phyloP scores from a whole-genome alignment of 1,140 invertebrate genomes.

The Macrobrachium rosenbergii region DNA sequence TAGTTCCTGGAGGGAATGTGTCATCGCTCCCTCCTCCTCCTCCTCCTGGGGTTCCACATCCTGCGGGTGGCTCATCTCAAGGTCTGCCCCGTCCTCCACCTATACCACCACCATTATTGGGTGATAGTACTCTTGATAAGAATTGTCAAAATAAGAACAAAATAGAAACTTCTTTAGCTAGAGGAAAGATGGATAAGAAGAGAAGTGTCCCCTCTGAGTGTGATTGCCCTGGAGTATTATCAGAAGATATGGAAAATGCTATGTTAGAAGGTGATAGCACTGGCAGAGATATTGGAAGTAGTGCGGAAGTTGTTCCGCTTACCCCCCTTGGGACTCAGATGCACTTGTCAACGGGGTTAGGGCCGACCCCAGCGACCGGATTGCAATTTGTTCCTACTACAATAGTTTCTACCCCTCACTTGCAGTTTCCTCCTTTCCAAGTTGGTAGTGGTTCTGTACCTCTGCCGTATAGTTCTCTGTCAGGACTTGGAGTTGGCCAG shows the following conservation, averaged over 20 bases:
- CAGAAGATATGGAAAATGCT: conserved; percentile 49
- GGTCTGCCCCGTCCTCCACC: conserved; percentile 59
- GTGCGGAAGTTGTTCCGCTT: conserved; percentile 50
- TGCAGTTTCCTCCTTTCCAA: conserved; percentile 62
- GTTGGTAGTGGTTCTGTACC: conserved; percentile 56
- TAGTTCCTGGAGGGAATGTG: conserved; percentile 56
- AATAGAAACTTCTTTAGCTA: conserved; percentile 28
- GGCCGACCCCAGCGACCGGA: conserved; percentile 49
- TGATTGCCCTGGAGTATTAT: conserved; percentile 60
- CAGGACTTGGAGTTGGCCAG: conserved; percentile 46
- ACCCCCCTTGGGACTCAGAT: conserved; percentile 46
- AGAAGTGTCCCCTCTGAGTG: conserved; percentile 63
- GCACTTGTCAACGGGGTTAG: conserved; percentile 58
- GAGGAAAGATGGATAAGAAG: conserved; percentile 64
- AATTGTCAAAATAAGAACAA: conserved; percentile 54
- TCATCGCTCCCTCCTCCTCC: conserved; percentile 55
- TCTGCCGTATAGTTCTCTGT: conserved; percentile 56
- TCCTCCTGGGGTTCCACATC: conserved; percentile 54
- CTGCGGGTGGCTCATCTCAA: conserved; percentile 45
- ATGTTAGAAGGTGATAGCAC: conserved; percentile 33
- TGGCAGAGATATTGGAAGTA: conserved; percentile 29
- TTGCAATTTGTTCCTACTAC: conserved; percentile 61
- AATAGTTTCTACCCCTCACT: conserved; percentile 55
- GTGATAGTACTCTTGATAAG: conserved; percentile 43
- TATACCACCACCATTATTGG: conserved; percentile 41